phyloP scores from a whole-genome alignment of 2,888 invertebrate species.

The Psococerastis gibbosa region DNA sequence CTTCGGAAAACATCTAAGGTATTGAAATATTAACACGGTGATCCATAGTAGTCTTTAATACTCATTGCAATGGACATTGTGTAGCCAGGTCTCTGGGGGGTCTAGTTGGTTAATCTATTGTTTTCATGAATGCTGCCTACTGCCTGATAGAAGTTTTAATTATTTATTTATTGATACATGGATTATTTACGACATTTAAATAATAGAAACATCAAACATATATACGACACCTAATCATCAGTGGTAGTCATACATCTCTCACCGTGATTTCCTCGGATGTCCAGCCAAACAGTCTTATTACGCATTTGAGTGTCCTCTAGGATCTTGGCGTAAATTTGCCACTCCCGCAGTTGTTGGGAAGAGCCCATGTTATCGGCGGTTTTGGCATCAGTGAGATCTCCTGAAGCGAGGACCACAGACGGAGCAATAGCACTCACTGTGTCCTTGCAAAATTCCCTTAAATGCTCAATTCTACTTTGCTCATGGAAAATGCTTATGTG shows the following conservation, averaged over 20 bases:
- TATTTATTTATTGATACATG: too few species aligned
- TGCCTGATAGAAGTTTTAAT: too few species aligned
- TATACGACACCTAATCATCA: not conserved
- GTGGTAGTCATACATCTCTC: conserved; percentile 18
- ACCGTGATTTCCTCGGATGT: conserved; percentile 87
- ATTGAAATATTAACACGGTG: too few species aligned
- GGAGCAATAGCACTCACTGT: conserved; percentile 58
- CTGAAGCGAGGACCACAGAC: conserved; percentile 56
- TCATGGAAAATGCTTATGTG: conserved; percentile 76
- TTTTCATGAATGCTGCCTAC: too few species aligned
- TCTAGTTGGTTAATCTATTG: too few species aligned
- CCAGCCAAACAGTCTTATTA: conserved; percentile 61
- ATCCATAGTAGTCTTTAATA: too few species aligned
- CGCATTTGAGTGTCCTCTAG: conserved; percentile 44
- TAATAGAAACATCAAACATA: too few species aligned
- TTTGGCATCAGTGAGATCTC: conserved; percentile 78
- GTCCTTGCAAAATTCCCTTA: conserved; percentile 57
- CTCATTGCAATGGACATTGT: too few species aligned
- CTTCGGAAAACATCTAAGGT: too few species aligned
- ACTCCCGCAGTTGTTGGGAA: conserved; percentile 60
- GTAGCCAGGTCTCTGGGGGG: too few species aligned
- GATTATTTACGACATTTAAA: too few species aligned
- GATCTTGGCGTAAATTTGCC: conserved; percentile 55
- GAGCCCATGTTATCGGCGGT: conserved; percentile 60
- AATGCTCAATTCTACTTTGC: conserved; percentile 48